Evolutionary conservation across 1,140 invertebrate species (phyloP).

Genomic region (Bombus confusus): DNA sequence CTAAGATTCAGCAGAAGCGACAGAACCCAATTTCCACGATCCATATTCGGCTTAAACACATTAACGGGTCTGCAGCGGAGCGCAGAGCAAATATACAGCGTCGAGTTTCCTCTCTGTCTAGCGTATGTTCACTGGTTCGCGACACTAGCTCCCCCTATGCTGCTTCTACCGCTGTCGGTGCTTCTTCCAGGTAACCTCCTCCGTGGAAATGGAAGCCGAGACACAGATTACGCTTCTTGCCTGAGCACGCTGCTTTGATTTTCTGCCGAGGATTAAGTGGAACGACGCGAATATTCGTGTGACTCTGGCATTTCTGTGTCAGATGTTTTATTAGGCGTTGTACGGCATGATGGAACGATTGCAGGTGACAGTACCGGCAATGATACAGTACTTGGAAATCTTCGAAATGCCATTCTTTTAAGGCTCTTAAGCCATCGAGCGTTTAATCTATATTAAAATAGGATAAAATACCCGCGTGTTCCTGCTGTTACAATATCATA

Average conservation of each 20-base stretch:
- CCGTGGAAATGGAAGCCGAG: slow-evolving; percentile 32
- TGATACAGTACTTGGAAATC: no score
- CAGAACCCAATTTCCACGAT: slow-evolving; percentile 68
- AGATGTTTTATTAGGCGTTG: not conserved
- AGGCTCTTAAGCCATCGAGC: no score
- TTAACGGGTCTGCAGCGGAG: slow-evolving; percentile 55
- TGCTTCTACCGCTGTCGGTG: not conserved
- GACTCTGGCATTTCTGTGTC: not conserved
- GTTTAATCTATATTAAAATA: no score
- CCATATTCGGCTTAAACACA: slow-evolving; percentile 66
- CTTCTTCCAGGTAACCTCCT: slow-evolving; percentile 9
- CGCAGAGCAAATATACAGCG: slow-evolving; percentile 36
- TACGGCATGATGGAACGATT: no score
- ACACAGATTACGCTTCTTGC: slow-evolving; percentile 46
- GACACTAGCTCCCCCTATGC: not conserved
- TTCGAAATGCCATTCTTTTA: no score
- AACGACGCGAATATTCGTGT: not conserved
- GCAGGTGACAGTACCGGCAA: no score
- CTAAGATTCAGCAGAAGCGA: slow-evolving; percentile 58
- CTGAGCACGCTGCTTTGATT: slow-evolving; percentile 32
- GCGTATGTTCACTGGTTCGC: not conserved
- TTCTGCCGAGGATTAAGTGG: slow-evolving; percentile 16
- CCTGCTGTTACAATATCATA: no score
- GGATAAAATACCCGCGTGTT: no score
- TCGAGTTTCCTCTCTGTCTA: not conserved